Base-by-base conservation (phyloP, 2,113 vertebrate species). In the Chunga burmeisteri region DNA sequence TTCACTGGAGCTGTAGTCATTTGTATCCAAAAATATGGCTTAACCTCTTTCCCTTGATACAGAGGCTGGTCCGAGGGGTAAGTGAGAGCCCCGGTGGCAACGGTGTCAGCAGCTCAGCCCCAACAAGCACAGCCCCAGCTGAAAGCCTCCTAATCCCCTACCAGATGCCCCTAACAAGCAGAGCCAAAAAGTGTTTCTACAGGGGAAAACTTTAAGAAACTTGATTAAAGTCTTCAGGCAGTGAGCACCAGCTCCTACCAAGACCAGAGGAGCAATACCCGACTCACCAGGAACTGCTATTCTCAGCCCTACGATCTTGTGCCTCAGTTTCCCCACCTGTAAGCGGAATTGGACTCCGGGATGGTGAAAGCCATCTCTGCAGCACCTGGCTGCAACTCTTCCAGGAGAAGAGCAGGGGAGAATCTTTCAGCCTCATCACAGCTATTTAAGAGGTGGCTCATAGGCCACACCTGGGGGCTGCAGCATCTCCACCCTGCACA, bases 401-500 rank as follows among this genome's bases (percentile, higher is more conserved):
- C 17, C 30, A 29, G 14, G 3, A 56, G 19, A 53, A 67, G 27
- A 9, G 27, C 17, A 49, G 15, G 26, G 26, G 9, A 67, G 38
- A 49, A 2, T 5, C 22, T 5, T 13, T 34, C 16, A 46, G 1
- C 56, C 36, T 15, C 22, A 30, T 32, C 29, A 18, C 27, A 0
- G 1, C 34, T 68, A 7, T 63, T 83, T 65, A 77, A 91, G 90
- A 42, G 36, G 44, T 13, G 13, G 8, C 15, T 86, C 34, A 5
- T 5, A 7, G n/a, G 14, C 20, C 26, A 21, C 36, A 86, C 34
- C 61, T 58, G 71, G 49, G 38, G 17, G 29, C 46, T 56, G 67
- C 27, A 53, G 46, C 52, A 52, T 10, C 50, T 53, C 34, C 26
- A 27, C 23, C 44, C 66, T 23, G 25, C 26, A 7, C 34, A 38